These are phyloP conservation scores for Pseudoatta argentina DNA, from an alignment of 1,140 invertebrate genomes.

Conservation along the genomic window DNA sequence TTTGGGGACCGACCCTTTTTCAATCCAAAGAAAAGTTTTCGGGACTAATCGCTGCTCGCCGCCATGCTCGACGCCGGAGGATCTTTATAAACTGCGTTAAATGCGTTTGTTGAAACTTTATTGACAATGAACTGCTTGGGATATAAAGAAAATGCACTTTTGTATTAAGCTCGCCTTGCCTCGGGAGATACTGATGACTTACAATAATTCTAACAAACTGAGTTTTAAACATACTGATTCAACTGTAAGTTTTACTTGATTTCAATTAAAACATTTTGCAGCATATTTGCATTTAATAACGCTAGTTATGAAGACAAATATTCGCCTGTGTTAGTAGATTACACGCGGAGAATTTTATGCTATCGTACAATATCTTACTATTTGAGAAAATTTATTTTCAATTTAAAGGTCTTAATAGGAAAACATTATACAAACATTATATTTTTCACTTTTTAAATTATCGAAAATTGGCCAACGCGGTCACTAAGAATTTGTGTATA, in stretches of 20 bases:
- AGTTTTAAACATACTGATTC: constrained; percentile 5
- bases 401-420: not conserved
- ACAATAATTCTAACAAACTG: constrained; percentile 24
- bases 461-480: not conserved
- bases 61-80: not conserved
- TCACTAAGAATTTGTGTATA: not conserved
- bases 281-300: constrained; percentile 16
- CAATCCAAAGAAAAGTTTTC: constrained; percentile 48
- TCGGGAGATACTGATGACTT: constrained; percentile 2
- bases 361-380: not conserved
- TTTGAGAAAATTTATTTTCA: not conserved
- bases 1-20: constrained; percentile 46
- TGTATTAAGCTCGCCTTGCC: constrained; percentile 13
- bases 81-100: constrained; percentile 52
- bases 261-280: constrained; percentile 27
- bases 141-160: constrained; percentile 37
- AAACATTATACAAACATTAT: not conserved
- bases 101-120: constrained; percentile 31
- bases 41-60: constrained; percentile 27
- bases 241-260: constrained; percentile 16
- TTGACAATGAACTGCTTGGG: constrained; percentile 18
- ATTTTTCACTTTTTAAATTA: not conserved
- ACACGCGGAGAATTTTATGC: not conserved
- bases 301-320: not conserved
- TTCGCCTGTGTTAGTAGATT: not conserved